Conservation (phyloP, 2,113 vertebrate species). For the Eurystomus gularis region DNA sequence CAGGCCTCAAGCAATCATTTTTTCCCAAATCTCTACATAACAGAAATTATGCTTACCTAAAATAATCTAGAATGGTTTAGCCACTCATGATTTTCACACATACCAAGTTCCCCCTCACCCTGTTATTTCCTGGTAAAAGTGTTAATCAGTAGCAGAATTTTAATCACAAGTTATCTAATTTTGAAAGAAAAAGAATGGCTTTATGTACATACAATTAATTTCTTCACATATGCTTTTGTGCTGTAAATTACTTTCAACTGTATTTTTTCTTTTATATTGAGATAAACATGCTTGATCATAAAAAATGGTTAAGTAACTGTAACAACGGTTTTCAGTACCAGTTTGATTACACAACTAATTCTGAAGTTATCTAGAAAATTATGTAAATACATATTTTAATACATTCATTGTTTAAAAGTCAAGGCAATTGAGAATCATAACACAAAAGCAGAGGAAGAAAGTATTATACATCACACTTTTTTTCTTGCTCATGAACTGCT, state of each 20-base stretch:
- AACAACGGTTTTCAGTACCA: not conserved
- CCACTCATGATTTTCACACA: not conserved
- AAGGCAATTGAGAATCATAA: not conserved
- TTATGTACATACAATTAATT: not conserved
- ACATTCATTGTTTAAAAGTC: not conserved
- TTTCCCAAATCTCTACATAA: not conserved
- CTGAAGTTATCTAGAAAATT: not conserved
- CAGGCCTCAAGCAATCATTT: not conserved
- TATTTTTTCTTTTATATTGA: not conserved
- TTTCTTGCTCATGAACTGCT: not conserved
- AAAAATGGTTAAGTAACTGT: not conserved
- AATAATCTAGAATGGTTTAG: not conserved
- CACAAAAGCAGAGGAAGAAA: not conserved
- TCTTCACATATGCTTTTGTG: not conserved
- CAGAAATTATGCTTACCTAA: not conserved
- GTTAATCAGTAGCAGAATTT: not conserved
- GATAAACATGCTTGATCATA: not conserved
- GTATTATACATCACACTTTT: not conserved
- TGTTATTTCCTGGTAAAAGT: not conserved
- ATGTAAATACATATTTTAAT: not conserved
- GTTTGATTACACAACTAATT: not conserved
- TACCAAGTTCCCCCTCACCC: not conserved
- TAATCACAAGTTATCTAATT: not conserved
- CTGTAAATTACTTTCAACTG: too few relatives aligned
- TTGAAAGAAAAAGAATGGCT: not conserved